These are phyloP conservation scores for Poecilia latipinna DNA, from an alignment of 2,113 vertebrate species.

Conservation along the genomic window DNA sequence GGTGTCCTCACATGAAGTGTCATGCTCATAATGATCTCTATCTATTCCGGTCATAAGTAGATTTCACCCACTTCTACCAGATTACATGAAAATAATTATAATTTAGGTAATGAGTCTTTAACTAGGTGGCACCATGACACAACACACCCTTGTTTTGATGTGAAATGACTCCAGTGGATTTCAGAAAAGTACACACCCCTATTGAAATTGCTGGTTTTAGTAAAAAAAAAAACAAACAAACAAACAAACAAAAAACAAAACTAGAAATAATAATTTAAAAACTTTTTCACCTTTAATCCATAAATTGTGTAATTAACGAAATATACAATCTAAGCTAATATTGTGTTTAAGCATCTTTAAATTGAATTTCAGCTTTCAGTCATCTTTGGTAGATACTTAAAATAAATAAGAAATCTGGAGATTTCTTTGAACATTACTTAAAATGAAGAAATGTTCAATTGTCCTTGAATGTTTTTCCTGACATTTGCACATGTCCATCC, in stretches of 20 bases:
- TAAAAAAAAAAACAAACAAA: background rate
- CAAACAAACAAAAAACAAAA: too few relatives aligned
- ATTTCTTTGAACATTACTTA: too few relatives aligned
- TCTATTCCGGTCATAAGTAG: background rate
- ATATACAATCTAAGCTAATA: background rate
- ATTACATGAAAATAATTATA: conserved; percentile 22
- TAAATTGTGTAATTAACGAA: background rate
- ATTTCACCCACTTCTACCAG: conserved; percentile 15
- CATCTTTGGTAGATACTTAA: background rate
- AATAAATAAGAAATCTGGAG: background rate
- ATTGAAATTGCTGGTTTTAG: background rate
- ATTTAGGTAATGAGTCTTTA: background rate
- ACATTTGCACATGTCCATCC: background rate
- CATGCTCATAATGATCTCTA: conserved; percentile 20
- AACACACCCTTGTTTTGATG: background rate
- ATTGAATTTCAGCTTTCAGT: background rate
- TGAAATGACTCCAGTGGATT: background rate
- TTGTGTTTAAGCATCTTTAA: background rate
- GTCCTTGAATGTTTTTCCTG: background rate
- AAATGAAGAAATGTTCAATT: background rate
- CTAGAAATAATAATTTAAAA: background rate
- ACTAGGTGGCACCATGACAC: background rate
- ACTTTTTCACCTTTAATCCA: background rate
- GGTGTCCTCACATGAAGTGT: background rate
- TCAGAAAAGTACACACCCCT: background rate